These are phyloP conservation scores for Pycnonotus jocosus DNA, from an alignment of 2,113 vertebrate genomes.

Conservation along the genomic window DNA sequence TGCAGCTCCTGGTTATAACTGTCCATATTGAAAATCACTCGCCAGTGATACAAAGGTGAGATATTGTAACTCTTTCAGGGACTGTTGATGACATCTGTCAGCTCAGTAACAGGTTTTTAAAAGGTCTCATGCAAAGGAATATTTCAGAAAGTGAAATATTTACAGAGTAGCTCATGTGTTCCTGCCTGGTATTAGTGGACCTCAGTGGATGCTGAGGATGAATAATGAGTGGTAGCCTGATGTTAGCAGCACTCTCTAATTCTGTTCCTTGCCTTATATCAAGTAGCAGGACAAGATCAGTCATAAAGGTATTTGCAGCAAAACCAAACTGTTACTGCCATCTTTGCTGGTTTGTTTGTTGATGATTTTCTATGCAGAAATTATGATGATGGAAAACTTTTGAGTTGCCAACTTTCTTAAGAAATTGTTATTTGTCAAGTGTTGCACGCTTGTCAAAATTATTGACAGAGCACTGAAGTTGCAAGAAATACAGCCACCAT, in stretches of 20 bases:
- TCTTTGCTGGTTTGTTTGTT: not conserved
- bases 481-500: not conserved
- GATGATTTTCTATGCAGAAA: not conserved
- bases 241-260: not conserved
- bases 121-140: not conserved
- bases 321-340: not conserved
- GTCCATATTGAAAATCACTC: not conserved
- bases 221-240: not conserved
- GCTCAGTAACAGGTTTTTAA: not conserved
- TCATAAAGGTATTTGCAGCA: not conserved
- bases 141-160: not conserved
- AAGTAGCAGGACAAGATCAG: not conserved
- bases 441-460: not conserved
- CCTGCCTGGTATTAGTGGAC: not conserved
- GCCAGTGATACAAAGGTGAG: not conserved
- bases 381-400: not conserved
- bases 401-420: accelerated
- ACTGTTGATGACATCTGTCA: not conserved
- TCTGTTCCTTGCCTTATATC: not conserved
- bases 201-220: not conserved
- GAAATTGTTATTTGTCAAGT: not conserved
- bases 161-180: not conserved
- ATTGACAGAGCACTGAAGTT: not conserved
- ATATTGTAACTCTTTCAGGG: not conserved
- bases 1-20: not conserved